phyloP scores from a whole-genome alignment of 2,888 invertebrate genomes.

The Himalopsyche anomala region DNA sequence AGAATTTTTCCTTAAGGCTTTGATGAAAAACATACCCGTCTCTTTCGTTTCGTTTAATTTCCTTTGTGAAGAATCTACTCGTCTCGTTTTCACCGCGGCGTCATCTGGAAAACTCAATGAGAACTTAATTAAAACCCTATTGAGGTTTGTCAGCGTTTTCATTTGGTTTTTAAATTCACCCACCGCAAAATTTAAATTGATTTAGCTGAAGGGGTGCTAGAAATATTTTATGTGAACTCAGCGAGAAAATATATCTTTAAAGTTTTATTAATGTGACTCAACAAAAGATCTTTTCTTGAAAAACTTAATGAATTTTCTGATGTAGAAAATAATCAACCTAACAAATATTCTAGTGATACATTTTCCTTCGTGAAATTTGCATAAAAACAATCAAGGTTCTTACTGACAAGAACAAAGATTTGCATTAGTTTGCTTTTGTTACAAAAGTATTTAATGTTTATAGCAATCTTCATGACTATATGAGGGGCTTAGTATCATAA shows the following conservation, averaged over 20 bases:
- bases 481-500: too few species aligned
- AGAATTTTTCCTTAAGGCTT: constrained; percentile 19
- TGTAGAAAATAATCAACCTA: too few species aligned
- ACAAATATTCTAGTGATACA: too few species aligned
- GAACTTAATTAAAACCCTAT: constrained; percentile 44
- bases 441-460: too few species aligned
- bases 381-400: too few species aligned
- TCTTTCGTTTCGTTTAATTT: constrained; percentile 29
- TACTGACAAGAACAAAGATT: too few species aligned
- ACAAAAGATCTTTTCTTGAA: neutral
- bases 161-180: constrained; percentile 45
- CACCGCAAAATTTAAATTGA: constrained; percentile 36
- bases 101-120: constrained; percentile 43
- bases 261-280: neutral
- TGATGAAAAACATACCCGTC: constrained; percentile 34
- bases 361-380: too few species aligned
- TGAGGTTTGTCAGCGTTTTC: constrained; percentile 44
- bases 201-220: constrained; percentile 32
- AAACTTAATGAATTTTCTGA: too few species aligned
- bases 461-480: too few species aligned
- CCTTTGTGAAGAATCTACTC: constrained; percentile 24
- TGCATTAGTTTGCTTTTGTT: too few species aligned
- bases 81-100: constrained; percentile 34
- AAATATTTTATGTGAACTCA: constrained; percentile 15
- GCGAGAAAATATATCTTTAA: constrained; percentile 22